phyloP scores from a whole-genome alignment of 1,140 invertebrate genomes.

The Melanaphis sacchari region DNA sequence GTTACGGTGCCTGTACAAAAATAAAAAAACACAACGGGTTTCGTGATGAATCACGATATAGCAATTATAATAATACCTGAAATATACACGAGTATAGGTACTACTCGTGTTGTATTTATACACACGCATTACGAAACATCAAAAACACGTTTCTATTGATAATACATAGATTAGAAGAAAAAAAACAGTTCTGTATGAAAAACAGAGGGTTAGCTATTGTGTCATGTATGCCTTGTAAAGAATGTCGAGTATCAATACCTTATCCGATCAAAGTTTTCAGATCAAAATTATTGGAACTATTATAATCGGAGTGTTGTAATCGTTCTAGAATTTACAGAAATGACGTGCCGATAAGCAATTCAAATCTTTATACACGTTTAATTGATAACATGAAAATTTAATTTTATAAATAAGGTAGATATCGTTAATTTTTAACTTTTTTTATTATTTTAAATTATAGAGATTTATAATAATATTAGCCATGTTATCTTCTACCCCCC shows the following conservation, averaged over 20 bases:
- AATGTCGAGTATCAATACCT: not conserved
- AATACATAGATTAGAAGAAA: not conserved
- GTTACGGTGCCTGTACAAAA: not conserved
- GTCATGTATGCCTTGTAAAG: not conserved
- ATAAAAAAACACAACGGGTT: not conserved
- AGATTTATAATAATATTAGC: too few species aligned
- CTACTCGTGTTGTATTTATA: not conserved
- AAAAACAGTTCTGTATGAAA: not conserved
- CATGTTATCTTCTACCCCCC: too few species aligned
- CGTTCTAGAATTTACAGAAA: not conserved
- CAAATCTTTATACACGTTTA: too few species aligned
- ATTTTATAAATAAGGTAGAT: too few species aligned
- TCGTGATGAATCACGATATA: slow-evolving; percentile 14
- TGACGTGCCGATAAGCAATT: not conserved
- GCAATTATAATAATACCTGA: slow-evolving; percentile 3
- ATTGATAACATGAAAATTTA: too few species aligned
- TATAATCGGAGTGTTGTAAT: not conserved
- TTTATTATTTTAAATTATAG: too few species aligned
- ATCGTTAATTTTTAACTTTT: too few species aligned
- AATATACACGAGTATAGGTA: not conserved
- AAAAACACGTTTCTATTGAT: slow-evolving; percentile 4
- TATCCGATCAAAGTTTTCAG: not conserved
- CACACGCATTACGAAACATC: not conserved
- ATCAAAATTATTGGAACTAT: not conserved
- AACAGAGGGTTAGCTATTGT: not conserved